A percentile compares a stretch with the other conserved stretches of the same genome.
These are phyloP conservation scores for Drosophila mayaguana DNA, from an alignment of 2,888 invertebrate genomes.

Conservation along the genomic window DNA sequence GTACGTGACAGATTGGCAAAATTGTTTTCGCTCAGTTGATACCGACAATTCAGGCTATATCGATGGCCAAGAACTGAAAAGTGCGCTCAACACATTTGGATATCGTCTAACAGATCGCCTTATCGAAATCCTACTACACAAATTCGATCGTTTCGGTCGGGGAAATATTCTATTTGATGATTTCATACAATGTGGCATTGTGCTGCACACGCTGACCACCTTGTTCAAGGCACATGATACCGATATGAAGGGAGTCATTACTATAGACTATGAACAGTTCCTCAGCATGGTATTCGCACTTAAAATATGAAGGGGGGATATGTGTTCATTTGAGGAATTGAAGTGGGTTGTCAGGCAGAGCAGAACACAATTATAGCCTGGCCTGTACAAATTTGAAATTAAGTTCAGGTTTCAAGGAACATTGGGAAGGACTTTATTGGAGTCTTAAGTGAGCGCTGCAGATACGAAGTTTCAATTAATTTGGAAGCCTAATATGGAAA, in stretches of 20 bases:
- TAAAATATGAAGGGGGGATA: conserved; percentile 86
- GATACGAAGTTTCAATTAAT: too few relatives aligned
- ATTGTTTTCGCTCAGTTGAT: conserved; percentile 97
- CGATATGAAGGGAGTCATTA: conserved; percentile 97
- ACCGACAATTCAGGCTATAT: conserved; percentile 96
- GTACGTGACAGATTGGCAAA: conserved; percentile 99
- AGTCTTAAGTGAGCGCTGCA: too few relatives aligned
- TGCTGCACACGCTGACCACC: conserved; percentile 94
- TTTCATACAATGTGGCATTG: conserved; percentile 98
- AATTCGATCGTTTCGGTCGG: conserved; percentile 96
- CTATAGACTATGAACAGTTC: conserved; percentile 98
- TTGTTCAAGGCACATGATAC: conserved; percentile 95
- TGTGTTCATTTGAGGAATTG: too few relatives aligned
- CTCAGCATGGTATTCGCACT: conserved; percentile 95
- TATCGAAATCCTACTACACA: conserved; percentile 92
- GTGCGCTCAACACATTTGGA: conserved; percentile 95
- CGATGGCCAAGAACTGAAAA: conserved; percentile 94
- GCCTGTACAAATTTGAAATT: too few relatives aligned
- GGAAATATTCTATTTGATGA: conserved; percentile 98
- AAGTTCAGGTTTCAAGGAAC: too few relatives aligned
- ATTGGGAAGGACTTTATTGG: too few relatives aligned
- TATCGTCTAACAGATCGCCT: conserved; percentile 94
- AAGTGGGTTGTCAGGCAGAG: too few relatives aligned
- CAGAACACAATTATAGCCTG: too few relatives aligned
- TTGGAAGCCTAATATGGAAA: too few relatives aligned